A percentile compares a stretch with the other conserved stretches of the same genome.
phyloP scores from a whole-genome alignment of 2,797 vertebrate genomes.

The Rallus crepitans region DNA sequence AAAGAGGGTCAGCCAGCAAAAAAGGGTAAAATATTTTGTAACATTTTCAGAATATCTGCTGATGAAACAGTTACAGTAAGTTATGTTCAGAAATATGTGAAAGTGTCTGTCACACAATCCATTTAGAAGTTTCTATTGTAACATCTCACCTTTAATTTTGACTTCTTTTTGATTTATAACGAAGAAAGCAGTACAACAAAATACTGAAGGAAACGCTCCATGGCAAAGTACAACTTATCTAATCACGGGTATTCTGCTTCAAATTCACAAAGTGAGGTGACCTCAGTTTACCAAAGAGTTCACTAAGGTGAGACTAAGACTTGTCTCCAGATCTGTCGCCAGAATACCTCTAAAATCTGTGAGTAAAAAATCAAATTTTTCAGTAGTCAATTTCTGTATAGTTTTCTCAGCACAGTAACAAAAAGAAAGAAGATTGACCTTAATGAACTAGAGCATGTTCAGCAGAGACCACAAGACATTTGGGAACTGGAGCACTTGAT shows the following conservation, averaged over 20 bases:
- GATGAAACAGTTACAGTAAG: neutral
- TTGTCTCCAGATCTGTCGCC: neutral
- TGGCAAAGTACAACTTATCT: neutral
- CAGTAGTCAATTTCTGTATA: neutral
- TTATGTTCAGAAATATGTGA: neutral
- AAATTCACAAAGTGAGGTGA: neutral
- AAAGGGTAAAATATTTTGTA: neutral
- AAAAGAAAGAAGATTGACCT: neutral
- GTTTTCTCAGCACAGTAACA: neutral
- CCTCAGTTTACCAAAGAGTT: neutral
- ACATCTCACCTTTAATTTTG: neutral
- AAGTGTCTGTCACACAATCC: neutral
- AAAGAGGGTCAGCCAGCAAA: neutral
- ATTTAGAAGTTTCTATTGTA: neutral
- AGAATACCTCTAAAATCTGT: neutral
- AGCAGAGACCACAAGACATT: rapidly evolving
- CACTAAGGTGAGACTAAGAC: neutral
- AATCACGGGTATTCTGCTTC: neutral
- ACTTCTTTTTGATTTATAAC: neutral
- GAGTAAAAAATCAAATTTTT: neutral
- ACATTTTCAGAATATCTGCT: neutral
- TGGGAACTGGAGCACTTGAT: neutral
- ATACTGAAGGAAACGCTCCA: neutral
- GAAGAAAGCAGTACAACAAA: neutral
- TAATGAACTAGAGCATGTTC: neutral